Evolutionary conservation across 2,113 vertebrate species (phyloP).

Genomic region (Xenopus tropicalis): DNA sequence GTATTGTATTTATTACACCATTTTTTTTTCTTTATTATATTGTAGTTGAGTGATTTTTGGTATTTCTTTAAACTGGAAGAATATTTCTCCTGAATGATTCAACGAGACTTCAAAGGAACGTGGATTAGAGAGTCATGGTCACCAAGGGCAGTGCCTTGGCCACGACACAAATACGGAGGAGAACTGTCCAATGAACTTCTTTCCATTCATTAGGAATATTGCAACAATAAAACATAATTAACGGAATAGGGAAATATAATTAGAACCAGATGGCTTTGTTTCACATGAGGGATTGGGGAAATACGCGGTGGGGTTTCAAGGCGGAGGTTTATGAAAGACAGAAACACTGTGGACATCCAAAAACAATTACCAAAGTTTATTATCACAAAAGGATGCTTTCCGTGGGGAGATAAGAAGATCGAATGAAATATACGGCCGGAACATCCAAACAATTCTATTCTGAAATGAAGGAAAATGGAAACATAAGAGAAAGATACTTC

Average conservation of each 20-base stretch:
- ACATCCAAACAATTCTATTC: no score
- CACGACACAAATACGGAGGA: not conserved
- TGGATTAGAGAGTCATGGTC: not conserved
- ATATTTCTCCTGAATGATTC: conserved; percentile 10
- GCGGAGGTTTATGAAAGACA: not conserved
- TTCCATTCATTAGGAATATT: conserved; percentile 19
- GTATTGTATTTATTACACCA: no score
- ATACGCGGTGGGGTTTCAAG: conserved; percentile 13
- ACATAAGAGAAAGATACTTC: no score
- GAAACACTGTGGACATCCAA: conserved; percentile 5
- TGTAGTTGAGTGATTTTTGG: no score
- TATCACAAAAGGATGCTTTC: not conserved
- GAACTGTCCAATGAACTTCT: not conserved
- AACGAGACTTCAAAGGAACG: not conserved
- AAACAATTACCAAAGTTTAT: not conserved
- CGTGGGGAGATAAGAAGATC: not conserved
- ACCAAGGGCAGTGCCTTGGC: conserved; percentile 6
- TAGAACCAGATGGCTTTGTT: conserved; percentile 17
- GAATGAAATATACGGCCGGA: no score
- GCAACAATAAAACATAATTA: conserved; percentile 28
- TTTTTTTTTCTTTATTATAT: no score
- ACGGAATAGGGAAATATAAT: conserved; percentile 25
- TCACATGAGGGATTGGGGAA: not conserved
- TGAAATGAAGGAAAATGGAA: no score
- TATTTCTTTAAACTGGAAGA: not conserved